Evolutionary conservation across 2,888 invertebrate genomes (phyloP), one percentile per base, ranked within the genome.

Genomic region (Amiota minor): DNA sequence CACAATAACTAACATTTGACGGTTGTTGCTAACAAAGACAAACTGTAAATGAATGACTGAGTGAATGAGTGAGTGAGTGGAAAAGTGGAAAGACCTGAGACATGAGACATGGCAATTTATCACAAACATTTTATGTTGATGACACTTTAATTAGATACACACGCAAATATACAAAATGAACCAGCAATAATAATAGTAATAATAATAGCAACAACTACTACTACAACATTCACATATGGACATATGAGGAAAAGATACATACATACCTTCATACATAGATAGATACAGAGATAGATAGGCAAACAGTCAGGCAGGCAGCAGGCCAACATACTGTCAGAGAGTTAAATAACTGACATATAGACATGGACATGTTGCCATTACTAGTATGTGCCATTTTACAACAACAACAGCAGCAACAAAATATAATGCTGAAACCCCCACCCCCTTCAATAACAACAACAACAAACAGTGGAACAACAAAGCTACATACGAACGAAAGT

Each of bases 81-180:
- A 10, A 49, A 10, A 49, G 49, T 49, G 53, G 8, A n/a, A 50
- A n/a, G 12, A 9, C 9, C 0, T 2, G 53, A 50, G n/a, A 16
- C 56, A 56, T 16, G 56, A 81, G 86, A 82, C 86, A 85, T 85
- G 80, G 86, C 82, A 82, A 82, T 82, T 82, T 85, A 85, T 85
- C 82, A 85, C 86, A 76, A 85, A 82, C 84, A 82, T 79, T 79
- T 75, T 82, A 81, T 82, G 86, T 74, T 82, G 82, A 82, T 82
- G 82, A 82, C 85, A 82, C 82, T 82, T 82, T 82, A 85, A 82
- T 85, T 82, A 85, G 86, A 84, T 84, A 81, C 82, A 82, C 82
- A 82, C 82, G 85, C 82, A 85, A 76, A 35, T 35, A 59, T 3
- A 35, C 61, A 35, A 62, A 12, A 35, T 35, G 6, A 35, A 35